These are phyloP conservation scores for Protosalanx chinensis DNA, from an alignment of 2,797 vertebrate species.

Conservation along the genomic window DNA sequence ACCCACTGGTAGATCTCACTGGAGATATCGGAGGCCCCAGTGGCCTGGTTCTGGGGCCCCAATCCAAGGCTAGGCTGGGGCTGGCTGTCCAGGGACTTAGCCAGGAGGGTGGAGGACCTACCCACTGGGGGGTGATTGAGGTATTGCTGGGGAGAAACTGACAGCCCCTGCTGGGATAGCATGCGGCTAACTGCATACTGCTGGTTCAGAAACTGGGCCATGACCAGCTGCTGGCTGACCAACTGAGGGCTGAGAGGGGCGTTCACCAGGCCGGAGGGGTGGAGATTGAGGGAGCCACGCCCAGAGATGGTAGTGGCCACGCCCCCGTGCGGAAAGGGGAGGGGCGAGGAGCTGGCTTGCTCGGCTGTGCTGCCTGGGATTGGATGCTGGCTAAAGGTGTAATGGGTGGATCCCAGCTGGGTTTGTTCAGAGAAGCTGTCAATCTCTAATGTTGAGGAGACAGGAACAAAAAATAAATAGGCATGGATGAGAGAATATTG, in stretches of 20 bases:
- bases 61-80: slow-evolving; percentile 32
- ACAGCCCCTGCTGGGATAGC: slow-evolving; percentile 92
- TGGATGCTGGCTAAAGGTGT: slow-evolving; percentile 72
- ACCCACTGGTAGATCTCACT: slow-evolving; percentile 97
- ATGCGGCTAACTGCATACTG: slow-evolving; percentile 98
- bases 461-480: slow-evolving; percentile 20
- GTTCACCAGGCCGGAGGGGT: slow-evolving; percentile 84
- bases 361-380: slow-evolving; percentile 86
- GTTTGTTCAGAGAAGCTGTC: slow-evolving; percentile 88
- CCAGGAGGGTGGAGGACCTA: slow-evolving; percentile 74
- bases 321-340: slow-evolving; percentile 80
- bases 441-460: slow-evolving; percentile 75
- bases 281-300: slow-evolving; percentile 75
- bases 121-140: slow-evolving; percentile 96
- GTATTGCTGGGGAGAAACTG: slow-evolving; percentile 83
- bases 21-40: slow-evolving; percentile 72
- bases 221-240: slow-evolving; percentile 97
- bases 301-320: slow-evolving; percentile 76
- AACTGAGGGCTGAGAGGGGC: slow-evolving; percentile 92
- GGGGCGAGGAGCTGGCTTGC: slow-evolving; percentile 82
- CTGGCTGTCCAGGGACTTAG: slow-evolving; percentile 88
- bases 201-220: slow-evolving; percentile 98
- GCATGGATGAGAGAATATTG: slow-evolving; percentile 6
- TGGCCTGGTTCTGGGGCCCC: slow-evolving; percentile 72
- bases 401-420: slow-evolving; percentile 79